These are phyloP conservation scores for Apolygus lucorum DNA, from an alignment of 1,140 invertebrate genomes.

Conservation along the genomic window DNA sequence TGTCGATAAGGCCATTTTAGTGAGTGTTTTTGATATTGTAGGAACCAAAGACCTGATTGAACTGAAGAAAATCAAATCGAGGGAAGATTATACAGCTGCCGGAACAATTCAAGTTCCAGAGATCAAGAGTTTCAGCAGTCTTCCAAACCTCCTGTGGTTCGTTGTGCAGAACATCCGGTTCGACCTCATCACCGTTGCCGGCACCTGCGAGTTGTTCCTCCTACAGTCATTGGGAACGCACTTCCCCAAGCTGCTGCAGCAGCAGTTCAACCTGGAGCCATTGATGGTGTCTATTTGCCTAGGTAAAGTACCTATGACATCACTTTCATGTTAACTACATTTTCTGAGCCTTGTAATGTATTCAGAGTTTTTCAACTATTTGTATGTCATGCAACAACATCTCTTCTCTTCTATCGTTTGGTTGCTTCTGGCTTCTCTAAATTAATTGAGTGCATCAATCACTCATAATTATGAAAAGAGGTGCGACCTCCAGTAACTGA, in stretches of 20 bases:
- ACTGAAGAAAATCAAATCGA: not conserved
- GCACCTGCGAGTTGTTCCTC: slow-evolving; percentile 65
- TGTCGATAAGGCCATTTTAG: too few relatives aligned
- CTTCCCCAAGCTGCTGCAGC: slow-evolving; percentile 73
- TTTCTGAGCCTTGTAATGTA: too few relatives aligned
- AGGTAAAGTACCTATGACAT: too few relatives aligned
- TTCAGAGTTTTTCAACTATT: too few relatives aligned
- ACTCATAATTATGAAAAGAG: too few relatives aligned
- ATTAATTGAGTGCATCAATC: too few relatives aligned
- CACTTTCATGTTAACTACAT: too few relatives aligned
- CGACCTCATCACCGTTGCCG: slow-evolving; percentile 67
- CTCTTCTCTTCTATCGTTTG: too few relatives aligned
- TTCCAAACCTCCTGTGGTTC: slow-evolving; percentile 54
- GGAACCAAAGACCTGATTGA: slow-evolving; percentile 4
- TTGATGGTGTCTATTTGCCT: slow-evolving; percentile 63
- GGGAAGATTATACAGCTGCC: not conserved
- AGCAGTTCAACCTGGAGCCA: slow-evolving; percentile 67
- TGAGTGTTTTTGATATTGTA: too few relatives aligned
- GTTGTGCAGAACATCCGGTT: slow-evolving; percentile 69
- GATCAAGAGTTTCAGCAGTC: not conserved
- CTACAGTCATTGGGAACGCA: slow-evolving; percentile 74
- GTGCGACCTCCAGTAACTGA: too few relatives aligned
- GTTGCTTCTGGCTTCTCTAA: too few relatives aligned
- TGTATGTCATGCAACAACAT: too few relatives aligned
- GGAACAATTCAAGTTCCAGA: not conserved